Evolutionary conservation across 1,140 invertebrate species (phyloP).

Genomic region (Elymnias hypermnestra): DNA sequence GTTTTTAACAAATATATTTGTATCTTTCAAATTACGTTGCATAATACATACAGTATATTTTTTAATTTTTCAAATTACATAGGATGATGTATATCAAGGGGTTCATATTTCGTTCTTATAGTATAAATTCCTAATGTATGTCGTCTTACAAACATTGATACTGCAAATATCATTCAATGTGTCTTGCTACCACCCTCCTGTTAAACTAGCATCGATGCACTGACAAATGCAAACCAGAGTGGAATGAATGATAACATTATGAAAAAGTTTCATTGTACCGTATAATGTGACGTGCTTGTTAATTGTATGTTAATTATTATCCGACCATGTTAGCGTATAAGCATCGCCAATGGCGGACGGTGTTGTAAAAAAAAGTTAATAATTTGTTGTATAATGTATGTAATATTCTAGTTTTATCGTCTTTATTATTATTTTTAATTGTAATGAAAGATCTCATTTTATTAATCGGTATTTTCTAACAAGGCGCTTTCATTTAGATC

Average conservation of each 20-base stretch:
- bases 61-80: not conserved
- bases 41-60: conserved; percentile 28
- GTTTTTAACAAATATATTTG: conserved; percentile 22
- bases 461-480: conserved; percentile 76
- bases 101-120: not conserved
- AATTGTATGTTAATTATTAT: conserved; percentile 46
- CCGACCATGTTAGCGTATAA: conserved; percentile 42
- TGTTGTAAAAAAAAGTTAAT: conserved; percentile 65
- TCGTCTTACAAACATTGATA: too few species aligned
- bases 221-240: conserved; percentile 16
- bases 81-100: not conserved
- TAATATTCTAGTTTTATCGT: conserved; percentile 71
- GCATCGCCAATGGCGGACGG: conserved; percentile 39
- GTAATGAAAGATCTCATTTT: conserved; percentile 76
- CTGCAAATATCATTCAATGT: not conserved
- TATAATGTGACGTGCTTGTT: conserved; percentile 52
- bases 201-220: conserved; percentile 6
- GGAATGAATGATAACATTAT: conserved; percentile 28
- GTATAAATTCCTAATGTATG: too few species aligned
- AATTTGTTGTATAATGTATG: conserved; percentile 74
- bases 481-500: conserved; percentile 75
- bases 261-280: conserved; percentile 67
- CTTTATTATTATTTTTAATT: conserved; percentile 73
- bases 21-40: conserved; percentile 35
- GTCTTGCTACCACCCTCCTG: conserved; percentile 8